Percentiles rank a stretch among this genome's conserved stretches.
Conservation (phyloP, 1,140 invertebrate species). For the Agrypnia vestita region DNA sequence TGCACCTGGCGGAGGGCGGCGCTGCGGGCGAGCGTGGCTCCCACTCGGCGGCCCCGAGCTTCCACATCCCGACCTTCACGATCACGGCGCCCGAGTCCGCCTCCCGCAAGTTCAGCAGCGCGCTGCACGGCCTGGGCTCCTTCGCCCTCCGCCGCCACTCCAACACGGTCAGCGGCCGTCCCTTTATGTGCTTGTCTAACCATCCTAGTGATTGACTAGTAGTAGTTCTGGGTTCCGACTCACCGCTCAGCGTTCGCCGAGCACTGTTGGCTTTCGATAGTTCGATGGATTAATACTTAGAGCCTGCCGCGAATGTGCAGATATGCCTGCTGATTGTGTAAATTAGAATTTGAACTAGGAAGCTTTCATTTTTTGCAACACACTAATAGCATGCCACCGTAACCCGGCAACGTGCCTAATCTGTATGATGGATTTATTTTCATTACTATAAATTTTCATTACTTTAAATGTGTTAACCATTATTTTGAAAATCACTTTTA, state of each 20-base stretch:
- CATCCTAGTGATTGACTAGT: no score
- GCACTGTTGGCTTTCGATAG: no score
- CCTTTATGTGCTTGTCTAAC: no score
- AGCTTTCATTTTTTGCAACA: no score
- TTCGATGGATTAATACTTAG: no score
- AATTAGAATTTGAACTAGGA: no score
- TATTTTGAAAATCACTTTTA: background rate
- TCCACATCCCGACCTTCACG: slow-evolving; percentile 70
- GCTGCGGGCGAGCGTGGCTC: slow-evolving; percentile 63
- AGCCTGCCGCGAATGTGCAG: no score
- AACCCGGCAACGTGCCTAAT: slow-evolving; percentile 20
- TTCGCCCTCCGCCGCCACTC: slow-evolving; percentile 72
- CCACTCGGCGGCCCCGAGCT: slow-evolving; percentile 66
- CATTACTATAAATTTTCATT: background rate
- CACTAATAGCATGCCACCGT: background rate
- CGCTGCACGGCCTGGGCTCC: slow-evolving; percentile 69
- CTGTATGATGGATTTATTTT: no score
- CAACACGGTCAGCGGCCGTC: slow-evolving; percentile 70
- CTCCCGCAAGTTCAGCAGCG: slow-evolving; percentile 68
- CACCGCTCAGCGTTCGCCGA: no score
- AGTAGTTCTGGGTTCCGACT: no score
- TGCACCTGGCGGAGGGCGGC: slow-evolving; percentile 63
- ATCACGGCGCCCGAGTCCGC: slow-evolving; percentile 69
- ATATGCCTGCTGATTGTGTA: no score
- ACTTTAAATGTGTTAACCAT: background rate